phyloP scores from a whole-genome alignment of 2,797 vertebrate genomes.

The Gouania willdenowi region DNA sequence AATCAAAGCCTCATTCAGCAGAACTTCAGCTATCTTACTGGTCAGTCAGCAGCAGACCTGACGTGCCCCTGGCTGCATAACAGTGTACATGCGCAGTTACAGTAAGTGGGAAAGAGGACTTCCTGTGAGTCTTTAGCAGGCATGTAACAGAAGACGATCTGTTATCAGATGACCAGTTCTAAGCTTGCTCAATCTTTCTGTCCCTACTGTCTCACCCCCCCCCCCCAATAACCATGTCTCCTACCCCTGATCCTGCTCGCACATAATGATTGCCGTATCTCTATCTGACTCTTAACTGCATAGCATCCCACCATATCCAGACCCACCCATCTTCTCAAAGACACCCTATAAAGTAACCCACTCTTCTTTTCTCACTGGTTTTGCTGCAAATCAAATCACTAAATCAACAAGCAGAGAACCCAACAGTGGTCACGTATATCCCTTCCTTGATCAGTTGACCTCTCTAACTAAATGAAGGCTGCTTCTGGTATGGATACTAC shows the following conservation, averaged over 20 bases:
- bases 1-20: conserved; percentile 2
- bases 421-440: conserved; percentile 30
- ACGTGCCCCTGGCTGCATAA: conserved; percentile 16
- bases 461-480: conserved; percentile 31
- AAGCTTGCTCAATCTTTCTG: conserved; percentile 51
- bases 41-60: conserved; percentile 10
- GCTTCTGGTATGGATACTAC: conserved; percentile 1
- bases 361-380: conserved; percentile 29
- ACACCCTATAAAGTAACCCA: conserved; percentile 38
- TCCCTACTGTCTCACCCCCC: conserved; percentile 58
- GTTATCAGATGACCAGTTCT: conserved; percentile 84
- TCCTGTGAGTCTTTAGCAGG: conserved; percentile 75
- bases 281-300: conserved; percentile 61
- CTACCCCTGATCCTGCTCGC: conserved; percentile 60
- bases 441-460: conserved; percentile 16
- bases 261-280: conserved; percentile 63
- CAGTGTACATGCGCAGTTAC: conserved; percentile 49
- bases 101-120: conserved; percentile 63
- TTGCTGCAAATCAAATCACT: conserved; percentile 20
- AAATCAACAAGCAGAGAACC: conserved; percentile 28
- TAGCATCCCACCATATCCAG: conserved; percentile 61
- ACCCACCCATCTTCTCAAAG: conserved; percentile 41
- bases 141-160: conserved; percentile 82
- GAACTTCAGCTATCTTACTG: conserved; percentile 15
- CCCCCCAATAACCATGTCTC: conserved; percentile 7